These are phyloP conservation scores for Papilio demoleus DNA, from an alignment of 2,888 invertebrate species.

Conservation along the genomic window DNA sequence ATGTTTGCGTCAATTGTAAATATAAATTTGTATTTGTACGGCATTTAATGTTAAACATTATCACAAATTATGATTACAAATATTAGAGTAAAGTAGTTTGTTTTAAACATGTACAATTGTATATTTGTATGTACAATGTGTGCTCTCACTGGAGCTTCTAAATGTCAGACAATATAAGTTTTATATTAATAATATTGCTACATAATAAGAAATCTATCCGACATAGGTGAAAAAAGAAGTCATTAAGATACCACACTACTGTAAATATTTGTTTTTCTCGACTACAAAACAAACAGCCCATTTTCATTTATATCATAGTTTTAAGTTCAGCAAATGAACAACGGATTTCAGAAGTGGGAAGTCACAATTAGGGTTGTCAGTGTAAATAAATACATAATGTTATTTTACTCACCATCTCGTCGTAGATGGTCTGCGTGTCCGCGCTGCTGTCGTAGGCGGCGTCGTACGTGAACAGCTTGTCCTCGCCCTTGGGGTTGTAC, in stretches of 20 bases:
- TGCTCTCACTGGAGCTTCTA: background rate
- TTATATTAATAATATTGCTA: background rate
- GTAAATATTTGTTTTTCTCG: too few relatives aligned
- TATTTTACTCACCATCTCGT: conserved; percentile 92
- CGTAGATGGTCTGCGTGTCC: conserved; percentile 96
- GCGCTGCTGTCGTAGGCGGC: conserved; percentile 97
- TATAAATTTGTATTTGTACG: background rate
- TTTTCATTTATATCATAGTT: too few relatives aligned
- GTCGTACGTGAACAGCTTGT: conserved; percentile 98
- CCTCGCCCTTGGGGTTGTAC: conserved; percentile 92
- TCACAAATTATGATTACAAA: background rate
- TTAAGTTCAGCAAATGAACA: too few relatives aligned
- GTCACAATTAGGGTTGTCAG: background rate
- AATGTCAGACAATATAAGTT: background rate
- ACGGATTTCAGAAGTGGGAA: background rate
- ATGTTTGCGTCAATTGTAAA: conserved; percentile 1
- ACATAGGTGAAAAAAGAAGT: too few relatives aligned
- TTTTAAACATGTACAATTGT: background rate
- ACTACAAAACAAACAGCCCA: too few relatives aligned
- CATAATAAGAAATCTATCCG: background rate
- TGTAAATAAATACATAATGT: background rate
- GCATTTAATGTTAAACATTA: background rate
- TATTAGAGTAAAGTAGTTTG: background rate
- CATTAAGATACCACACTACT: too few relatives aligned
- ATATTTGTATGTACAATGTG: background rate